Evolutionary conservation across 1,140 invertebrate species (phyloP), one percentile per base, ranked within the genome.

Genomic region (Drosophila quadrilineata): DNA sequence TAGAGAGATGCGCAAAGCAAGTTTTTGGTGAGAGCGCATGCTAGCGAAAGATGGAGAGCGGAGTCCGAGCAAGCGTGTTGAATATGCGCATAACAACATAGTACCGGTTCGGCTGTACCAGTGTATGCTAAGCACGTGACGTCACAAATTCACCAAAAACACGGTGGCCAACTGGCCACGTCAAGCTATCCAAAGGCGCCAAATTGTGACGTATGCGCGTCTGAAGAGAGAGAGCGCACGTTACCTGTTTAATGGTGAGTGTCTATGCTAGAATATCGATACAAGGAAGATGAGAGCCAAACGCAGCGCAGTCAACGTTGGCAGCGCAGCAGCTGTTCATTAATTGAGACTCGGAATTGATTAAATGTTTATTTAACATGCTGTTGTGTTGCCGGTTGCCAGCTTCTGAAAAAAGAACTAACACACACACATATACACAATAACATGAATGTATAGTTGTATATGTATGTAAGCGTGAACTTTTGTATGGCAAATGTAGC

Each of bases 331-430:
- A n/a, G 28, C 28, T 41, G 48, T 68, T 57, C 59, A 66, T 63
- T 52, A 64, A 68, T 72, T 41, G 63, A 71, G 45, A 40, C 69
- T 77, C 59, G 64, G 63, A 84, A 84, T 76, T 76, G 48, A 76
- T 82, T 76, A 76, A 84, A 84, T 82, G 75, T 67, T 58, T 65
- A 80, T 82, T 80, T 62, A 70, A 54, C 50, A 72, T 82, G 58
- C 72, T 60, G 57, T 24, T n/a, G n/a, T n/a, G n/a, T n/a, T n/a
- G 35, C 33, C 40, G 36, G 58, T 58, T 71, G 67, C 66, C 72
- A 62, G 58, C 49, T 60, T 59, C 45, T 35, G 60, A 16, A 24
- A 16, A 17, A 10, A n/a, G n/a, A n/a, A n/a, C n/a, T n/a, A n/a
- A 43, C 41, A 45, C 19, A 46, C 46, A 46, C n/a, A 24, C 12